Percentiles rank a stretch among this genome's conserved stretches.
phyloP scores from a whole-genome alignment of 2,888 invertebrate genomes.

The Galeruca laticollis region DNA sequence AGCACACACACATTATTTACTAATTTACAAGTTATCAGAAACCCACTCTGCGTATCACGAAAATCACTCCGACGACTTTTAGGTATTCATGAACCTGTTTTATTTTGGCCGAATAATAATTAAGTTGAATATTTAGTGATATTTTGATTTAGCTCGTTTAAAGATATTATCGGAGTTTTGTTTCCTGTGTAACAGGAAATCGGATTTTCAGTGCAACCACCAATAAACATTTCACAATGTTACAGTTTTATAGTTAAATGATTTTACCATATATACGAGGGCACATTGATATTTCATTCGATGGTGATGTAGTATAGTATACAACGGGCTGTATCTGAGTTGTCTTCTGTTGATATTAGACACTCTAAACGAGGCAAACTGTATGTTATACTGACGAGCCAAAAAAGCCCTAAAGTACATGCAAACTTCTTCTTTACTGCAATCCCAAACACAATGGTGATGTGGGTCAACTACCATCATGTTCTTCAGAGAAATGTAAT shows the following conservation, averaged over 20 bases:
- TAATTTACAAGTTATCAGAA: constrained; percentile 4
- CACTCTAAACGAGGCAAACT: too few relatives aligned
- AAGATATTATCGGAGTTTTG: constrained; percentile 55
- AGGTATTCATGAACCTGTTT: constrained; percentile 28
- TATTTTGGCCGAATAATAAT: constrained; percentile 40
- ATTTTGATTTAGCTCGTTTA: constrained; percentile 54
- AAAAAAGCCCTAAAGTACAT: too few relatives aligned
- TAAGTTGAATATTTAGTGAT: constrained; percentile 52
- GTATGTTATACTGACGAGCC: too few relatives aligned
- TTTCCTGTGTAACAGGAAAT: constrained; percentile 61
- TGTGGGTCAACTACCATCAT: too few relatives aligned
- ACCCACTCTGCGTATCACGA: background rate
- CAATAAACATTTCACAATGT: constrained; percentile 41
- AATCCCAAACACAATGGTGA: too few relatives aligned
- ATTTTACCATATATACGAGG: constrained; percentile 4
- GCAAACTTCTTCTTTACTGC: too few relatives aligned
- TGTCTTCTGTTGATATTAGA: too few relatives aligned
- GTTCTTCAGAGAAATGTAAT: too few relatives aligned
- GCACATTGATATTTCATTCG: background rate
- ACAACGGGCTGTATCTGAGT: too few relatives aligned
- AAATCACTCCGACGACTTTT: constrained; percentile 3
- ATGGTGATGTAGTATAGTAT: background rate
- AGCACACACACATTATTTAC: constrained; percentile 2
- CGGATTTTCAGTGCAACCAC: constrained; percentile 51
- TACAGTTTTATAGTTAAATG: constrained; percentile 22